Conservation (phyloP, 2,797 vertebrate genomes). For the Xerus rutilus region DNA sequence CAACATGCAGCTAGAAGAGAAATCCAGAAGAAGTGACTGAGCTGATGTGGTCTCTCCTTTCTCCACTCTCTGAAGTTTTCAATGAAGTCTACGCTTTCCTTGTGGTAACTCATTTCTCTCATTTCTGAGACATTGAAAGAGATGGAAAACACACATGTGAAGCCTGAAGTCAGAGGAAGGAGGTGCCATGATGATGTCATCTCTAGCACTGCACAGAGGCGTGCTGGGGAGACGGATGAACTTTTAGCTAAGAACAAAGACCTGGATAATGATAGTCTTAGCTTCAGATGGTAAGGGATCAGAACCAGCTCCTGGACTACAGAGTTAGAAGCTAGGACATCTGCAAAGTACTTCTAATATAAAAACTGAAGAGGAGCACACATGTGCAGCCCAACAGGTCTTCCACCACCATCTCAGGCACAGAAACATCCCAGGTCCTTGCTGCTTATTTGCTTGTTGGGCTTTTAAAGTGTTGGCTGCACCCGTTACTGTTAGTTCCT, state of each 20-base stretch:
- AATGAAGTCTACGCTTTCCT: neutral
- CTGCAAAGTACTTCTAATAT: neutral
- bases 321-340: neutral
- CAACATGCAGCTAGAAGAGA: neutral
- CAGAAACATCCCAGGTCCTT: too few relatives aligned
- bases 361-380: neutral
- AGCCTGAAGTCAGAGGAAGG: neutral
- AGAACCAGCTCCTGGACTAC: neutral
- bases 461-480: neutral
- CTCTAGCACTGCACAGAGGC: neutral
- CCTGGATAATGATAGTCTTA: too few relatives aligned
- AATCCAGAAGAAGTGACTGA: neutral
- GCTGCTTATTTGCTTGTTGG: neutral
- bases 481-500: too few relatives aligned
- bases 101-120: neutral
- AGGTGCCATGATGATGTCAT: rapidly evolving
- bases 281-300: neutral
- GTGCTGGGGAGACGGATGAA: too few relatives aligned
- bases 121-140: neutral
- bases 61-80: neutral
- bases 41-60: neutral
- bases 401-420: rapidly evolving
- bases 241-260: neutral
- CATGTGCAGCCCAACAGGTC: rapidly evolving
- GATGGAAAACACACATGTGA: neutral